Conservation (phyloP, 2,113 vertebrate species). For the Microcebus lehilahytsara region DNA sequence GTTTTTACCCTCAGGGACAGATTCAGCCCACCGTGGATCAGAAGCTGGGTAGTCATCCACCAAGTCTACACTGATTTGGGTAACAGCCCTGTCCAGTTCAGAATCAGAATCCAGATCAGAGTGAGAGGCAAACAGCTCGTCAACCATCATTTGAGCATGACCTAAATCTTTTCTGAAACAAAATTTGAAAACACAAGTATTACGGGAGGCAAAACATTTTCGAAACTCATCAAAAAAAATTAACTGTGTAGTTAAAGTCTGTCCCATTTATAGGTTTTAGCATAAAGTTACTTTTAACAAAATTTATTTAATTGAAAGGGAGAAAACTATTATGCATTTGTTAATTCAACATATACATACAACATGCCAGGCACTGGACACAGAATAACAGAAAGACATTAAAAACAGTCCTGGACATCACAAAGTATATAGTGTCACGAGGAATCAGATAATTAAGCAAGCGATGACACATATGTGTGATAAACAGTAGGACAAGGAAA, state of each 20-base stretch:
- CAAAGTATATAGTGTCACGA: background rate
- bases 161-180: slow-evolving; percentile 89
- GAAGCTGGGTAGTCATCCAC: slow-evolving; percentile 97
- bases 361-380: background rate
- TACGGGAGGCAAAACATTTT: background rate
- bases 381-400: background rate
- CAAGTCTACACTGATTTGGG: slow-evolving; percentile 92
- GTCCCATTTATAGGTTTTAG: background rate
- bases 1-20: slow-evolving; percentile 92
- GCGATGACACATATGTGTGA: accelerated
- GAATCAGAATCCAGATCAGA: slow-evolving; percentile 82
- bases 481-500: background rate
- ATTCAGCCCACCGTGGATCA: slow-evolving; percentile 98
- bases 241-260: background rate
- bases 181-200: slow-evolving; percentile 36
- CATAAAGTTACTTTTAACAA: background rate
- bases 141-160: slow-evolving; percentile 89
- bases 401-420: background rate
- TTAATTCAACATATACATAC: background rate
- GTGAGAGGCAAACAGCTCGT: slow-evolving; percentile 88
- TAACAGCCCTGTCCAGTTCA: slow-evolving; percentile 90
- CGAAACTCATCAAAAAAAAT: background rate
- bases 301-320: background rate
- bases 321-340: background rate
- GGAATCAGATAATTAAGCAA: background rate